Evolutionary conservation across 2,797 vertebrate species (phyloP), one percentile per base, ranked within the genome.

Genomic region (Crax fasciolata): DNA sequence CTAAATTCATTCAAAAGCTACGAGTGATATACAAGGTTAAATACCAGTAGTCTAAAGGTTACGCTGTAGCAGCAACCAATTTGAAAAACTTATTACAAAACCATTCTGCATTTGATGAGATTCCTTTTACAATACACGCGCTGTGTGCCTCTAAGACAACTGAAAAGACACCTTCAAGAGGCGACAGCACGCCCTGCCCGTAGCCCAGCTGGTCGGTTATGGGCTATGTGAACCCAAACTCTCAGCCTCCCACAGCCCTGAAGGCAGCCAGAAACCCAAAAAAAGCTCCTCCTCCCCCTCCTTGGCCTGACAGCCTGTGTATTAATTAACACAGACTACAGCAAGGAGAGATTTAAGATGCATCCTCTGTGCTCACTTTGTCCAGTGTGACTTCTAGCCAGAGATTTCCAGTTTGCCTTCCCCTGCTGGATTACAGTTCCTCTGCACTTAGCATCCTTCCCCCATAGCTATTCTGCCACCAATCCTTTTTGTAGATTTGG

Each of bases 21-120:
- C 80, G 93, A 95, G 96, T 70, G 86, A 84, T 95, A 96, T 58
- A 95, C 96, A 97, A 97, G 96, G 96, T 97, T 97, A 97, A 97
- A 97, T 58, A 96, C 83, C 75, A 92, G 90, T 17, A 92, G 75
- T 95, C 77, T 52, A 90, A 90, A 96, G 96, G 97, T 96, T 91
- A 93, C 11, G 35, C 86, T 85, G 91, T 7, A 93, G 94, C 83
- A 88, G 89, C 84, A 95, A 84, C 87, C 96, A 96, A 97, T 97
- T 90, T 94, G 97, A 97, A 96, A 97, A 97, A 93, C 75, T 94
- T 96, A 95, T 96, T 94, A 96, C 92, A 87, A 95, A 94, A 94
- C 73, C 87, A 91, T 93, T 96, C 84, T 68, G 89, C 5, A 17
- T 91, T 93, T 97, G 97, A 97, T 94, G 94, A 97, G 93, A 91